Conservation (phyloP, 2,888 invertebrate genomes). For the Capitulum mitella region DNA sequence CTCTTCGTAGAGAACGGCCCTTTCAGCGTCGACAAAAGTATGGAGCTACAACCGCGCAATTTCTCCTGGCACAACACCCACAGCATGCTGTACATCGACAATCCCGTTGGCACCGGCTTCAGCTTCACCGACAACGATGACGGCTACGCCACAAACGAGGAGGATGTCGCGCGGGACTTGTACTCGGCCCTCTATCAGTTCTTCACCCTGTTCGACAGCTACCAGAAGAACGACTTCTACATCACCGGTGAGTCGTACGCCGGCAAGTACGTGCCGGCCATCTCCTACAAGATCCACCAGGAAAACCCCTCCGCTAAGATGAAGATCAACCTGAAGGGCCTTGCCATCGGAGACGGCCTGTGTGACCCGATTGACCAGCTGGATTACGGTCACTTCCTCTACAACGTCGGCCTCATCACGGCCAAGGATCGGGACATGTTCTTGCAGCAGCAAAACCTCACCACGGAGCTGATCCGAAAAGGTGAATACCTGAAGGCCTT, state of each 20-base stretch:
- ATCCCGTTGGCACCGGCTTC: conserved; percentile 46
- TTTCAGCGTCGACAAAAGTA: conserved; percentile 51
- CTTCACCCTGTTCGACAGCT: conserved; percentile 43
- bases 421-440: conserved; percentile 37
- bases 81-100: conserved; percentile 40
- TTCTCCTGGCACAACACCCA: conserved; percentile 73
- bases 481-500: not conserved
- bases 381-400: conserved; percentile 45
- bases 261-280: conserved; percentile 59
- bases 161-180: conserved; percentile 44
- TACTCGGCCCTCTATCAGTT: conserved; percentile 44
- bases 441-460: conserved; percentile 34
- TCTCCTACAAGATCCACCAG: conserved; percentile 62
- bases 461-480: conserved; percentile 24
- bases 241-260: conserved; percentile 39
- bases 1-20: conserved; percentile 81
- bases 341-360: conserved; percentile 40
- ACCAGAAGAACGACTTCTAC: conserved; percentile 43
- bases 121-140: conserved; percentile 43
- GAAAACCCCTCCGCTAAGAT: conserved; percentile 53
- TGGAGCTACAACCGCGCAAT: conserved; percentile 53
- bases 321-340: conserved; percentile 57
- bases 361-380: conserved; percentile 40
- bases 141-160: conserved; percentile 42
- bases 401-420: conserved; percentile 41